These are phyloP conservation scores for Pandemis heparana DNA, from an alignment of 2,888 invertebrate species.

Conservation along the genomic window DNA sequence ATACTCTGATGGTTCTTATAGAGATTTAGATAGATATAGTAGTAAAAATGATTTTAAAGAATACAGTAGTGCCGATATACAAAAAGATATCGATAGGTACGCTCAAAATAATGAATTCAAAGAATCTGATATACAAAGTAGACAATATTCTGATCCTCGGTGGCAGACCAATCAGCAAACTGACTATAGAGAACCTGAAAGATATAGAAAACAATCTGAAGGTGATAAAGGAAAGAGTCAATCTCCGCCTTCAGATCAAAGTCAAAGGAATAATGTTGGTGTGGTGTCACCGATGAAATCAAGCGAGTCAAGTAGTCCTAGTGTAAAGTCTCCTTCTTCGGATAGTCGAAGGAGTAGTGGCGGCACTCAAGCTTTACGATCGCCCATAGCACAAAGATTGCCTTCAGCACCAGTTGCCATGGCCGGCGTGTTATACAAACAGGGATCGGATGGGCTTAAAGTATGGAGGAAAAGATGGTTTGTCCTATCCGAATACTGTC, in stretches of 20 bases:
- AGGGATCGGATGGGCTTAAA: conserved; percentile 96
- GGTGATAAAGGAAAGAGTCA: conserved; percentile 68
- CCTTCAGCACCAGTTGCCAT: conserved; percentile 94
- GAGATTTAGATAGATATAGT: conserved; percentile 79
- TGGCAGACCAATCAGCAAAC: conserved; percentile 73
- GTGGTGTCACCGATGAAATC: conserved; percentile 79
- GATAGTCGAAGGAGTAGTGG: conserved; percentile 82
- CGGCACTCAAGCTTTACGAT: conserved; percentile 88
- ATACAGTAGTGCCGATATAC: conserved; percentile 73
- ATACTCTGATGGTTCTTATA: conserved; percentile 78
- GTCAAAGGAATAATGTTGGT: conserved; percentile 64
- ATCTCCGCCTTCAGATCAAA: conserved; percentile 71
- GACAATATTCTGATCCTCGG: conserved; percentile 72
- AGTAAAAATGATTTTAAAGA: conserved; percentile 79
- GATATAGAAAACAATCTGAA: conserved; percentile 67
- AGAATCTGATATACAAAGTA: conserved; percentile 72
- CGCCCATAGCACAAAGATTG: conserved; percentile 94
- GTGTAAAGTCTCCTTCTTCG: conserved; percentile 80
- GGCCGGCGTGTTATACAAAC: conserved; percentile 96
- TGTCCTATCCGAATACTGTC: conserved; percentile 96
- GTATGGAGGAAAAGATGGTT: conserved; percentile 98
- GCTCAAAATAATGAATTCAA: conserved; percentile 74
- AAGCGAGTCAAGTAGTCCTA: conserved; percentile 78
- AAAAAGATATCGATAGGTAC: conserved; percentile 73
- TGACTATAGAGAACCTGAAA: conserved; percentile 71